phyloP scores from a whole-genome alignment of 2,797 vertebrate species.

The Danionella dracula region DNA sequence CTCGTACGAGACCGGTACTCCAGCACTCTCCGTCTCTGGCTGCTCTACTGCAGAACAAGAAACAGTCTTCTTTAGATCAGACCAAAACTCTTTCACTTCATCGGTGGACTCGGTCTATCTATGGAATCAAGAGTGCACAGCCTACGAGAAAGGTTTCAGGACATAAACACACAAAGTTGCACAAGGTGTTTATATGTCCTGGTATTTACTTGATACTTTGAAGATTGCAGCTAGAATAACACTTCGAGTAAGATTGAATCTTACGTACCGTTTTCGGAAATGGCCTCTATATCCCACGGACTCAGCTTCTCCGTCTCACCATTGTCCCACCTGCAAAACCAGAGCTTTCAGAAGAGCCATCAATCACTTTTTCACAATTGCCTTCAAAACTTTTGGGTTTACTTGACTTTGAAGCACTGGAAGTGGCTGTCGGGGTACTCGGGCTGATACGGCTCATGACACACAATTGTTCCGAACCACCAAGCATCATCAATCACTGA shows the following conservation, averaged over 20 bases:
- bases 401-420: slow-evolving; percentile 97
- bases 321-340: slow-evolving; percentile 89
- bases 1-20: slow-evolving; percentile 83
- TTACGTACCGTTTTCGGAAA: slow-evolving; percentile 84
- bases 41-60: slow-evolving; percentile 62
- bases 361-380: too few relatives aligned
- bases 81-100: neutral
- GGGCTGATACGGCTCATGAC: slow-evolving; percentile 89
- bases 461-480: slow-evolving; percentile 96
- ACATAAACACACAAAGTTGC: too few relatives aligned
- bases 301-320: slow-evolving; percentile 92
- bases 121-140: neutral
- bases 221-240: too few relatives aligned
- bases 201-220: too few relatives aligned
- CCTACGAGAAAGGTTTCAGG: neutral
- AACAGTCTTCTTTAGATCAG: neutral
- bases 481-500: slow-evolving; percentile 97
- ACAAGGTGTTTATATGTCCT: too few relatives aligned
- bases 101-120: too few relatives aligned
- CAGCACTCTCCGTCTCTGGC: slow-evolving; percentile 81
- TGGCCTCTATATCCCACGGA: slow-evolving; percentile 94
- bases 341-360: neutral
- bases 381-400: slow-evolving; percentile 46
- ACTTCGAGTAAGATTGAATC: neutral
- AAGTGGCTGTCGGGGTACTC: slow-evolving; percentile 96